These are phyloP conservation scores for Myotis yumanensis DNA, from an alignment of 2,113 vertebrate genomes.

Conservation along the genomic window DNA sequence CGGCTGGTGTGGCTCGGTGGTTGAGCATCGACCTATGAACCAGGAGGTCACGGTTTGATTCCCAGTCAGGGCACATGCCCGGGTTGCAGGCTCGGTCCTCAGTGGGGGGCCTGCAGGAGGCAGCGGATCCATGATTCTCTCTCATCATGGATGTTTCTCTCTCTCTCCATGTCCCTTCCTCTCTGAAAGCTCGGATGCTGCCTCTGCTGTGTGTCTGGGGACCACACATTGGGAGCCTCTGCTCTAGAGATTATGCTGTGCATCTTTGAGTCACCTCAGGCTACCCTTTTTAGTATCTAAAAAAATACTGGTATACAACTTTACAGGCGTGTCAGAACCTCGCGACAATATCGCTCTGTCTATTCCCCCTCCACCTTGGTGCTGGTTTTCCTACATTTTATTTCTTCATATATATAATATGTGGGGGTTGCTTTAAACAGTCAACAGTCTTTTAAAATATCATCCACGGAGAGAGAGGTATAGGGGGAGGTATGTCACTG, in stretches of 20 bases:
- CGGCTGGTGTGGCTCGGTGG: too few relatives aligned
- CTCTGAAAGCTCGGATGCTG: not conserved
- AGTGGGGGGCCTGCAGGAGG: too few relatives aligned
- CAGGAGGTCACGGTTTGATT: too few relatives aligned
- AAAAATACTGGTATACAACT: not conserved
- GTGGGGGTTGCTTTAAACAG: not conserved
- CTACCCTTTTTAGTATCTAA: not conserved
- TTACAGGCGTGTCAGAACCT: not conserved
- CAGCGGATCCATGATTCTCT: too few relatives aligned
- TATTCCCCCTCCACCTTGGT: not conserved
- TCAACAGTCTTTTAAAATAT: not conserved
- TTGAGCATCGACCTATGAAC: too few relatives aligned
- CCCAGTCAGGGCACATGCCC: too few relatives aligned
- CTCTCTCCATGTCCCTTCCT: too few relatives aligned
- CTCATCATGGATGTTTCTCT: too few relatives aligned
- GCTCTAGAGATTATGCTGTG: not conserved
- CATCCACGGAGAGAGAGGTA: not conserved
- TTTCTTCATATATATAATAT: not conserved
- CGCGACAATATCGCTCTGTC: not conserved
- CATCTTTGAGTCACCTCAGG: not conserved
- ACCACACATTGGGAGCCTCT: not conserved
- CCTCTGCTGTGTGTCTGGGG: not conserved
- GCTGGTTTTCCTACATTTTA: not conserved
- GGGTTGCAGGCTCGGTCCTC: too few relatives aligned
- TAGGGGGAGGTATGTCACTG: not conserved